phyloP scores from a whole-genome alignment of 1,140 invertebrate genomes.

The Bombus haemorrhoidalis region DNA sequence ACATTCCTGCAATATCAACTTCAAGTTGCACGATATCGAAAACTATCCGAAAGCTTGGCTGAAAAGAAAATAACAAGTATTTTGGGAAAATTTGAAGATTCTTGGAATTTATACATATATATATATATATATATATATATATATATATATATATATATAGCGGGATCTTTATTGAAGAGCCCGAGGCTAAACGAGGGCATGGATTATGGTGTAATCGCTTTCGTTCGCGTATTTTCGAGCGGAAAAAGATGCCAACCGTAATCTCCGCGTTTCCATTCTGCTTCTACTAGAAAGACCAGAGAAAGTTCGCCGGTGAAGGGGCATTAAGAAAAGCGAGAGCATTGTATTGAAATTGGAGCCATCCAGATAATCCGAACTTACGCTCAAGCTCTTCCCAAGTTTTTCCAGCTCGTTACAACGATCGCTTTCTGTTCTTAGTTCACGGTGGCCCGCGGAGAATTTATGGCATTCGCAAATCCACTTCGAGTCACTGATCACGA shows the following conservation, averaged over 20 bases:
- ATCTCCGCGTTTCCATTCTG: constrained; percentile 40
- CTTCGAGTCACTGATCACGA: neutral
- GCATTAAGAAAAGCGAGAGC: constrained; percentile 46
- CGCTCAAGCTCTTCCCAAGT: constrained; percentile 33
- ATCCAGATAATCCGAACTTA: constrained; percentile 66
- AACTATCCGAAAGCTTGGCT: no score
- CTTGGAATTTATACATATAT: neutral
- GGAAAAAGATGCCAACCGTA: constrained; percentile 47
- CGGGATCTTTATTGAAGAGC: neutral
- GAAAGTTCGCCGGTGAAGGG: constrained; percentile 27
- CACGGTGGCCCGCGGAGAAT: neutral
- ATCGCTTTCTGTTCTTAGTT: constrained; percentile 41
- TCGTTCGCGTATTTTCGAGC: constrained; percentile 44
- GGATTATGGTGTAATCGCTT: constrained; percentile 46
- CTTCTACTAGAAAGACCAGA: neutral
- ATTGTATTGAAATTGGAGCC: constrained; percentile 63
- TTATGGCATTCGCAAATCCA: constrained; percentile 11
- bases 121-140: neutral
- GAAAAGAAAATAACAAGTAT: neutral
- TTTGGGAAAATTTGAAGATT: neutral
- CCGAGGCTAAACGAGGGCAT: constrained; percentile 4
- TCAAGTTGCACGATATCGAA: no score
- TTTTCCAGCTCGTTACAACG: constrained; percentile 60
- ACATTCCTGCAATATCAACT: no score
- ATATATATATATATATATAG: neutral